These are phyloP conservation scores for Lordiphosa clarofinis DNA, from an alignment of 1,140 invertebrate genomes.

Conservation along the genomic window DNA sequence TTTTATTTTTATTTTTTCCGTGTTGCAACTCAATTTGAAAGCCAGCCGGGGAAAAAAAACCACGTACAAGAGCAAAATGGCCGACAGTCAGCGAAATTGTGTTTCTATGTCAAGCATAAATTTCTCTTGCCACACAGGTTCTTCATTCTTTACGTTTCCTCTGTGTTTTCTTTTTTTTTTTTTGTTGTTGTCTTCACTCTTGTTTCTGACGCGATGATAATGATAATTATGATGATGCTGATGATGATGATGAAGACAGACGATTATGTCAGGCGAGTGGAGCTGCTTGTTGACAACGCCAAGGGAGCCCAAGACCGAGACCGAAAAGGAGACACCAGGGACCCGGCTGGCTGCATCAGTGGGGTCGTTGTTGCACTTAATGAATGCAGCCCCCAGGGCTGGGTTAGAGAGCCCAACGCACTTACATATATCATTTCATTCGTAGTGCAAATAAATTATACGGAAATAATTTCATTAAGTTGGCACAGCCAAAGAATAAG, in stretches of 20 bases:
- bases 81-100: constrained; percentile 65
- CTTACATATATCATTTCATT: constrained; percentile 38
- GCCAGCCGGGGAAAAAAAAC: constrained; percentile 6
- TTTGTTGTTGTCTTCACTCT: no score
- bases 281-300: constrained; percentile 44
- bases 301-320: constrained; percentile 22
- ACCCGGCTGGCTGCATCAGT: constrained; percentile 6
- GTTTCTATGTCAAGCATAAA: constrained; percentile 77
- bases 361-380: constrained; percentile 46
- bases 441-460: constrained; percentile 70
- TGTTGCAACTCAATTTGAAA: constrained; percentile 53
- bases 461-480: constrained; percentile 76
- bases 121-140: constrained; percentile 29
- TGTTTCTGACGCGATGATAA: no score
- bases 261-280: constrained; percentile 42
- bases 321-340: constrained; percentile 9
- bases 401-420: no score
- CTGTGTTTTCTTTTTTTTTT: constrained; percentile 5
- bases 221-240: constrained; percentile 5
- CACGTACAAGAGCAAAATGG: constrained; percentile 63
- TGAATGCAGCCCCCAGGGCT: constrained; percentile 43
- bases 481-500: constrained; percentile 17
- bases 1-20: constrained; percentile 22
- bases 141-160: constrained; percentile 22
- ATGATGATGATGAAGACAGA: constrained; percentile 60